These are phyloP conservation scores for Bursaphelenchus mucronatus DNA, from an alignment of 1,140 invertebrate genomes.

Conservation along the genomic window DNA sequence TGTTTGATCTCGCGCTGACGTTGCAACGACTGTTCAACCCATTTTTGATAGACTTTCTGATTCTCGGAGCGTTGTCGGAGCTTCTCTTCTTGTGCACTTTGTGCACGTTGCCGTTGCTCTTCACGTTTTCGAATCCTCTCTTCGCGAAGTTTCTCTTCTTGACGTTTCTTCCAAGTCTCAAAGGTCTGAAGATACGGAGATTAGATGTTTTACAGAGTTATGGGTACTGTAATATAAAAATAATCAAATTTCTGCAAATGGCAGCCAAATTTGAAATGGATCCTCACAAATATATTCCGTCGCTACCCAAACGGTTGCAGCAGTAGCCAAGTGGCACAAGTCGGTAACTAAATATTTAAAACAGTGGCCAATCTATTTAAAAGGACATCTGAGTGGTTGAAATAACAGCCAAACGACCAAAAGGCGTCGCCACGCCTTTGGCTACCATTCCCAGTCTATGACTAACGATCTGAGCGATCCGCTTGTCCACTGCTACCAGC, in stretches of 20 bases:
- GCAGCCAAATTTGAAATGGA: background rate
- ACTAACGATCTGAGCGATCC: no score
- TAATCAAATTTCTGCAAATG: background rate
- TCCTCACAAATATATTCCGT: no score
- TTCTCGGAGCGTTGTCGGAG: background rate
- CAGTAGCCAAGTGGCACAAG: no score
- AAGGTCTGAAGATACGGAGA: background rate
- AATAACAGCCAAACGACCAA: no score
- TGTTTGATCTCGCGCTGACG: background rate
- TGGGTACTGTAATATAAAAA: background rate
- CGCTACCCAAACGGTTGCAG: no score
- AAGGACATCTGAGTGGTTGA: no score
- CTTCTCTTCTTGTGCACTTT: conserved; percentile 1
- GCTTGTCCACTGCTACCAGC: no score
- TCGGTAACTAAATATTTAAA: no score
- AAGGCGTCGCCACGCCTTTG: no score
- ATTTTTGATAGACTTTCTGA: conserved; percentile 5
- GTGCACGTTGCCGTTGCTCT: conserved; percentile 2
- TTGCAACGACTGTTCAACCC: background rate
- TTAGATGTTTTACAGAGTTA: background rate
- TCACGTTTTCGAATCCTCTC: conserved; percentile 7
- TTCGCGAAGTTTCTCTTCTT: conserved; percentile 11
- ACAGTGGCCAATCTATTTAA: no score
- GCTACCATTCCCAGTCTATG: no score
- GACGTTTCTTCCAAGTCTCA: conserved; percentile 16